phyloP scores from a whole-genome alignment of 2,113 vertebrate species.

The Hyaena hyaena region DNA sequence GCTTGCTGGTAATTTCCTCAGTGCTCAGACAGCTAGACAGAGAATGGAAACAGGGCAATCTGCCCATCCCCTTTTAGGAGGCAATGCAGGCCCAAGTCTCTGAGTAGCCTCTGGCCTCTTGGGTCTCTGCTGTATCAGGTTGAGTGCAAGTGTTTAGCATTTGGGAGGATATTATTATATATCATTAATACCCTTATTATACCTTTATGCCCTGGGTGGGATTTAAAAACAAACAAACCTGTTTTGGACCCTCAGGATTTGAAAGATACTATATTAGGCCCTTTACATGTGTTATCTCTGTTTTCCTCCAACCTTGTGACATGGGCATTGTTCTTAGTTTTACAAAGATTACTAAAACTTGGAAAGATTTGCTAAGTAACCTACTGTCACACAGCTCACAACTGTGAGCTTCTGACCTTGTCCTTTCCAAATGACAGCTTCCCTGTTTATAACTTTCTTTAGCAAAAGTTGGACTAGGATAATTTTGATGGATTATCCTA shows the following conservation, averaged over 20 bases:
- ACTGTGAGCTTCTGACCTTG: conserved; percentile 4
- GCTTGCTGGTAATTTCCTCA: conserved; percentile 57
- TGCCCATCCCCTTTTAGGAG: conserved; percentile 57
- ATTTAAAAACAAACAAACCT: neutral
- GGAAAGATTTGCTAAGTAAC: conserved; percentile 2
- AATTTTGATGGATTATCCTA: neutral
- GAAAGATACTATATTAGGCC: neutral
- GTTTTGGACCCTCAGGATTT: neutral
- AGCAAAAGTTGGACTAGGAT: neutral
- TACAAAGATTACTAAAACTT: conserved; percentile 22
- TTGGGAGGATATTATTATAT: neutral
- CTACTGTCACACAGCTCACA: neutral
- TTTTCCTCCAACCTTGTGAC: neutral
- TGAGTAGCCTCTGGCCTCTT: conserved; percentile 30
- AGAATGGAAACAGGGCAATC: conserved; percentile 65
- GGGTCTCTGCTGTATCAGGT: conserved; percentile 37
- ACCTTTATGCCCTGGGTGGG: neutral
- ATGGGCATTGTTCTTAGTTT: conserved; percentile 14
- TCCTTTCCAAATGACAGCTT: conserved; percentile 41
- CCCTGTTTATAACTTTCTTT: neutral
- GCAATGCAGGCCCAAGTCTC: neutral
- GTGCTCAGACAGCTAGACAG: conserved; percentile 35
- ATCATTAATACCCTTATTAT: neutral
- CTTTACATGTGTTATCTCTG: neutral
- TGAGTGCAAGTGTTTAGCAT: conserved; percentile 42